phyloP scores from a whole-genome alignment of 2,888 invertebrate genomes.

The Ectropis crepuscularia region DNA sequence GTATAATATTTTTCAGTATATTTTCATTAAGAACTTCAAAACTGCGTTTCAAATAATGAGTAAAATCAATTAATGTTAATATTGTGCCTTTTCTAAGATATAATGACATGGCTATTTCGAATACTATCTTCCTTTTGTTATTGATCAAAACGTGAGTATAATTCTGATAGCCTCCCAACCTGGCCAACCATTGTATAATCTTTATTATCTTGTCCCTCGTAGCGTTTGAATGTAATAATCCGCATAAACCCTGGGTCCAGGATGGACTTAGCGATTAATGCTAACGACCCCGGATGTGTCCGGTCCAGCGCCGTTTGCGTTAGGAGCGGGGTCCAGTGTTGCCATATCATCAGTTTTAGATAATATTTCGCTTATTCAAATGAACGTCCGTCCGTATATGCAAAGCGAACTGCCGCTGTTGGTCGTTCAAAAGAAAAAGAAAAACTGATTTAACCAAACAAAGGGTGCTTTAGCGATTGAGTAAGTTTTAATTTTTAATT shows the following conservation, averaged over 20 bases:
- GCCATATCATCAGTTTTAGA: constrained; percentile 14
- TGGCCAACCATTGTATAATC: constrained; percentile 42
- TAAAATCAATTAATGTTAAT: no score
- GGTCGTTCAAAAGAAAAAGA: background rate
- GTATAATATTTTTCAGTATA: no score
- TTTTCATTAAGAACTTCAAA: no score
- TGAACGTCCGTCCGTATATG: constrained; percentile 1
- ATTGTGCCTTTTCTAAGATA: no score
- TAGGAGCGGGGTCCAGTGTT: constrained; percentile 16
- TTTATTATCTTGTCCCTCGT: constrained; percentile 43
- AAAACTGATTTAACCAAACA: background rate
- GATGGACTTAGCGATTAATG: constrained; percentile 56
- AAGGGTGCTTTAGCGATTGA: no score
- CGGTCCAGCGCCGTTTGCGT: constrained; percentile 39
- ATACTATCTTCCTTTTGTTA: constrained; percentile 15
- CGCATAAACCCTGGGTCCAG: constrained; percentile 51
- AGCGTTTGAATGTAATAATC: constrained; percentile 50
- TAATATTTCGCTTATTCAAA: constrained; percentile 6
- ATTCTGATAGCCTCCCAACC: constrained; percentile 32
- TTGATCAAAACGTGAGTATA: constrained; percentile 23
- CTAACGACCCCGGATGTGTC: constrained; percentile 52
- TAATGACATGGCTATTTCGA: no score
- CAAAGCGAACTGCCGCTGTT: background rate
- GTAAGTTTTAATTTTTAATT: no score
- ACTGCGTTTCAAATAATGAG: no score